A percentile compares a stretch with the other conserved stretches of the same genome.
phyloP scores from a whole-genome alignment of 2,888 invertebrate species.

The Anoncus sp. region DNA sequence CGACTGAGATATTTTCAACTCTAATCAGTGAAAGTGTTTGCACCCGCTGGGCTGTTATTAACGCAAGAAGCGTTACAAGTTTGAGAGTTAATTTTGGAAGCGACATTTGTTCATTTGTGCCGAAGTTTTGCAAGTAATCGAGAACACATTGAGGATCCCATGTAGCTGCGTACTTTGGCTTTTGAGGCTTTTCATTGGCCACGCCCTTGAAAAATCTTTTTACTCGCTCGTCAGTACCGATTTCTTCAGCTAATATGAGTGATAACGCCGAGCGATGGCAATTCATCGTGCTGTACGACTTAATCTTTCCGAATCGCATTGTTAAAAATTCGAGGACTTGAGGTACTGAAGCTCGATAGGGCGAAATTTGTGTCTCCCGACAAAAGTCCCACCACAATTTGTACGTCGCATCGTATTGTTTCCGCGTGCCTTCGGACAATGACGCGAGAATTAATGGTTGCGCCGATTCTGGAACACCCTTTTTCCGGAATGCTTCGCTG shows the following conservation, averaged over 20 bases:
- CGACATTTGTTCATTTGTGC: too few relatives aligned
- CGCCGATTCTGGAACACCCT: slow-evolving; percentile 7
- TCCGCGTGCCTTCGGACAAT: neutral
- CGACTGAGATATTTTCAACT: too few relatives aligned
- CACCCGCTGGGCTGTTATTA: too few relatives aligned
- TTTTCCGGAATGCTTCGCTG: slow-evolving; percentile 1
- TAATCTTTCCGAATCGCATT: neutral
- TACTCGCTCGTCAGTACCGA: neutral
- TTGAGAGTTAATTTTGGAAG: too few relatives aligned
- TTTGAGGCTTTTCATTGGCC: neutral
- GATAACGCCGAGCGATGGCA: slow-evolving; percentile 14
- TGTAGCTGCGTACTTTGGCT: too few relatives aligned
- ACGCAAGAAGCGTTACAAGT: too few relatives aligned
- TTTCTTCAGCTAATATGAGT: neutral
- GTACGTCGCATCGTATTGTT: neutral
- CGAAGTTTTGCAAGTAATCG: neutral
- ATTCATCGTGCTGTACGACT: slow-evolving; percentile 8
- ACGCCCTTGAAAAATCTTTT: neutral
- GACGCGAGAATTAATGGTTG: slow-evolving; percentile 18
- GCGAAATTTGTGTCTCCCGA: neutral
- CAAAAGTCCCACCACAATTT: neutral
- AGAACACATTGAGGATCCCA: too few relatives aligned
- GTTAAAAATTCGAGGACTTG: neutral
- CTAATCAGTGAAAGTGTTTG: too few relatives aligned
- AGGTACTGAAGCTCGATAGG: neutral